Evolutionary conservation across 2,797 vertebrate genomes (phyloP), one percentile per base, ranked within the genome.

Genomic region (Myripristis murdjan): DNA sequence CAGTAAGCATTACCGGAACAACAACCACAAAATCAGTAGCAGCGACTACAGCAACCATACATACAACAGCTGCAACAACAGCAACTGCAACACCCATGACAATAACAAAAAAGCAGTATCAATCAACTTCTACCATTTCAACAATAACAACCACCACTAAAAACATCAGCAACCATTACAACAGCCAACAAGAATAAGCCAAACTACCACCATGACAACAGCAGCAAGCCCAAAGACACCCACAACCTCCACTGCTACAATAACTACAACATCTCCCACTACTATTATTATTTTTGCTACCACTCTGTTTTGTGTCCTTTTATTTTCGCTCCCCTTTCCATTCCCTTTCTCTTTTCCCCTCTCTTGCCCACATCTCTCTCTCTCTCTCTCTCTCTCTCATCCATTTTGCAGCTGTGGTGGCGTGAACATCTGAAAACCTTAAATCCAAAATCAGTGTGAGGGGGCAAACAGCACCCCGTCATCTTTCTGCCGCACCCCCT

Each of bases 401-500:
- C 72, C 71, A 58, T 78, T 84, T 75, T 28, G 23, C 80, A 81
- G 85, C 81, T 72, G 78, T 22, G 0, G 52, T 1, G 55, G 67
- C 23, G 65, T 47, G 63, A 84, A 81, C 81, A 62, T 77, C 77
- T 81, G 70, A 87, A 83, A 77, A 74, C 54, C 63, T 48, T 49
- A 78, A 81, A 87, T 82, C 81, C 23, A 0, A 83, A 79, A 86
- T 79, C 53, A 77, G 71, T 14, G 76, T 37, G 16, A 56, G 23
- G 69, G 81, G 67, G 66, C 51, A 81, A 82, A 73, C 74, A 26
- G 79, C 70, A 84, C 62, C 82, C 73, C 2, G 41, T 82, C 82
- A 84, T 87, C 87, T 82, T 58, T 55, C 18, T 1, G 14, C 68
- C 22, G 28, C 82, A 77, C 55, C 85, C 81, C 39, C 82, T 87